Evolutionary conservation across 2,797 vertebrate species (phyloP), one percentile per base, ranked within the genome.

Genomic region (Caiman crocodilus): DNA sequence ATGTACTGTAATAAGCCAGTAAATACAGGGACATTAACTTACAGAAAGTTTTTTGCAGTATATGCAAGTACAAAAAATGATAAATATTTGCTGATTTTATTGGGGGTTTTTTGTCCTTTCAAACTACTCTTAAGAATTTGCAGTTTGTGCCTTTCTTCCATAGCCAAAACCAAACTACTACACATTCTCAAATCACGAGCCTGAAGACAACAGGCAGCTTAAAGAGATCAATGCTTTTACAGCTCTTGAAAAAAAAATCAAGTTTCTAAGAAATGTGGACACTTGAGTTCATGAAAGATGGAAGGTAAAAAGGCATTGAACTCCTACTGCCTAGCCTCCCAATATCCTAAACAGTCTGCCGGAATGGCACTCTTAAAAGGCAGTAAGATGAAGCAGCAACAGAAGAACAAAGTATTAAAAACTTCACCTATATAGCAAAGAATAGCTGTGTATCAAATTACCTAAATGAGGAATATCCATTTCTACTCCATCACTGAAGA

Each of bases 401-500:
- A 25, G 50, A 77, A 32, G 78, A 21, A 88, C 14, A 63, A 88
- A 76, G 12, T 92, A 28, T 28, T 50, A 71, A 64, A 69, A 59
- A 50, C 11, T 50, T 13, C 10, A 15, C 7, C 10, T 17, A 14
- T 21, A 64, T 6, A 23, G 12, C 4, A 69, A 16, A 65, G 79
- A 14, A 25, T 6, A 69, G 28, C 67, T 78, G 65, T 69, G 35
- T 84, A 91, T 23, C 26, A 81, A 11, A 85, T 97, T 97, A 99
- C 99, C 99, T 63, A 99, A 97, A 91, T 99, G 99, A 26, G 99
- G 98, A 85, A 98, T 98, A 67, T 99, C 99, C 98, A 99, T 99
- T 96, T 99, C 99, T 63, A 99, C 97, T 73, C 99, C 99, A 1
- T 99, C 99, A 93, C 99, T 99, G 97, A 99, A 99, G 10, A 99